Evolutionary conservation across 2,797 vertebrate species (phyloP).

Genomic region (Hemitrygon akajei): DNA sequence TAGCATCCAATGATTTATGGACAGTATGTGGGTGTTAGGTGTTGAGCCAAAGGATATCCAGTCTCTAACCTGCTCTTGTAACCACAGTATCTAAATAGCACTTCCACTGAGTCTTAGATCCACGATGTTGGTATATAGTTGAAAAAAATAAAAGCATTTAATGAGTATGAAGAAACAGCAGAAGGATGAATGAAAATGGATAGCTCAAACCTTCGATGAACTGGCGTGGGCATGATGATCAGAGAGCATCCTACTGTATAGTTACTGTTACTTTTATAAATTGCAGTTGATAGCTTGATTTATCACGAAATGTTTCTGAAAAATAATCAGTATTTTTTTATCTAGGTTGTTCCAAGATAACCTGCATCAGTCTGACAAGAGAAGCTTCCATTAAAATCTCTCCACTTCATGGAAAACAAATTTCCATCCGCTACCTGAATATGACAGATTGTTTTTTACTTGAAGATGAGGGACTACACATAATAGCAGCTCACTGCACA

Average conservation of each 20-base stretch:
- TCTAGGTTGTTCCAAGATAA: conserved; percentile 93
- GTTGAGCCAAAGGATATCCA: too few species aligned
- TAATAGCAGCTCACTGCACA: conserved; percentile 91
- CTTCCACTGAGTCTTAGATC: neutral
- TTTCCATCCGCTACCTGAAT: conserved; percentile 92
- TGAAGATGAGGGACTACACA: conserved; percentile 90
- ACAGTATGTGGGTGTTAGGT: too few species aligned
- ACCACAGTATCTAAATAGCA: too few species aligned
- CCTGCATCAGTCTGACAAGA: conserved; percentile 87
- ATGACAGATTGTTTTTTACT: conserved; percentile 98
- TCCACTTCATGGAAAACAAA: conserved; percentile 87
- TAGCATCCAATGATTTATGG: too few species aligned
- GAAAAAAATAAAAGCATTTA: neutral
- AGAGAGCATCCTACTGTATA: neutral
- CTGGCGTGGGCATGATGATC: neutral
- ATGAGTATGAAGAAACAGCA: neutral
- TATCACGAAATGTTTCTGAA: too few species aligned
- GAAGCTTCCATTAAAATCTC: conserved; percentile 86
- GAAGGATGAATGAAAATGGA: neutral
- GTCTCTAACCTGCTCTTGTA: too few species aligned
- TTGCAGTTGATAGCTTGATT: neutral
- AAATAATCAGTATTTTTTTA: neutral
- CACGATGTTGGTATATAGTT: neutral
- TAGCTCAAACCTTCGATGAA: neutral
- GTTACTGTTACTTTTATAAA: neutral